These are phyloP conservation scores for Aegithalos caudatus DNA, from an alignment of 2,113 vertebrate genomes.

Conservation along the genomic window DNA sequence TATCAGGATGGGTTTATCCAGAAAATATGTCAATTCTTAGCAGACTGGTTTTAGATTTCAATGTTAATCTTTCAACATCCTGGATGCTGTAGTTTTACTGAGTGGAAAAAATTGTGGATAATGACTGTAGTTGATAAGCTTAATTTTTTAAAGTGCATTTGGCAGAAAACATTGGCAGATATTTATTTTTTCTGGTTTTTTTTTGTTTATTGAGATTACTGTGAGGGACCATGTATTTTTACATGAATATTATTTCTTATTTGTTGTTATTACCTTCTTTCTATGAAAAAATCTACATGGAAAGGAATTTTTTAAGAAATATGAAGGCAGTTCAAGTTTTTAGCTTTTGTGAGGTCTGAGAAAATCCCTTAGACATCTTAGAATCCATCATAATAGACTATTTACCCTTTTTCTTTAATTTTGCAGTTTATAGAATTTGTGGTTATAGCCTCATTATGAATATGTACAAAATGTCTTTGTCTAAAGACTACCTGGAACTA, in stretches of 20 bases:
- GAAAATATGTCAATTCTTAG: slow-evolving; percentile 27
- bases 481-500: background rate
- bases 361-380: background rate
- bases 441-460: background rate
- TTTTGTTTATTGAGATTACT: background rate
- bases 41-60: slow-evolving; percentile 54
- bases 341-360: background rate
- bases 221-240: background rate
- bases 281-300: background rate
- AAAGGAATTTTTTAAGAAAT: background rate
- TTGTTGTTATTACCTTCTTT: background rate
- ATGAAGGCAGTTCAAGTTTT: background rate
- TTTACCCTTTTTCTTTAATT: background rate
- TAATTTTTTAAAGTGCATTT: background rate
- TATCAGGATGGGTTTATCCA: background rate
- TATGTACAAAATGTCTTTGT: background rate
- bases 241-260: background rate
- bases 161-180: background rate
- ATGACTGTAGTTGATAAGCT: background rate
- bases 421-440: background rate
- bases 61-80: background rate
- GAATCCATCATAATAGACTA: background rate
- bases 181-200: background rate
- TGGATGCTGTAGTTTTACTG: background rate
- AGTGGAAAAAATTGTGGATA: background rate